These are phyloP conservation scores for Metopolophium dirhodum DNA, from an alignment of 1,140 invertebrate genomes.

Conservation along the genomic window DNA sequence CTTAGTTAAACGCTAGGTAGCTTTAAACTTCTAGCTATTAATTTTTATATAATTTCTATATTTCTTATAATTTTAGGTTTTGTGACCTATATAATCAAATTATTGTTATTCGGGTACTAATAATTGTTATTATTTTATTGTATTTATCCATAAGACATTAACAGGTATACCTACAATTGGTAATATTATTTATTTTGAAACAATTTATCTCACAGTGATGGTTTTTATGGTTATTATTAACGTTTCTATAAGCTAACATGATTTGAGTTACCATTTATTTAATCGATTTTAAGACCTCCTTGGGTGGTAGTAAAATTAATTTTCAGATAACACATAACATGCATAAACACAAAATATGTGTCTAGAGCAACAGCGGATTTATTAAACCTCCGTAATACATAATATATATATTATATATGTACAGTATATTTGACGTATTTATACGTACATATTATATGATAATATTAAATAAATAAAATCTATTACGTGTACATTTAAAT, in stretches of 20 bases:
- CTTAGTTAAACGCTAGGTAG: background rate
- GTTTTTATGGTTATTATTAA: background rate
- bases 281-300: background rate
- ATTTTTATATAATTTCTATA: no score
- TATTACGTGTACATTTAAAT: background rate
- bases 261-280: no score
- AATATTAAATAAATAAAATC: slow-evolving; percentile 5
- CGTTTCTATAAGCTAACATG: no score
- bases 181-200: background rate
- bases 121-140: no score
- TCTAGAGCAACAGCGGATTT: background rate
- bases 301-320: background rate
- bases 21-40: background rate
- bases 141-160: no score
- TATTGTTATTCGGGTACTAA: no score
- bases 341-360: background rate
- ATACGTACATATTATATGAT: background rate
- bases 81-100: no score
- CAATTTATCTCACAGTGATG: background rate
- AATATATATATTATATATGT: background rate
- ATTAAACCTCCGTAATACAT: background rate
- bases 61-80: no score
- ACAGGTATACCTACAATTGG: background rate
- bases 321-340: background rate
- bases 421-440: background rate